A percentile compares a stretch with the other conserved stretches of the same genome.
phyloP scores from a whole-genome alignment of 2,888 invertebrate species.

The Hymenopus coronatus region DNA sequence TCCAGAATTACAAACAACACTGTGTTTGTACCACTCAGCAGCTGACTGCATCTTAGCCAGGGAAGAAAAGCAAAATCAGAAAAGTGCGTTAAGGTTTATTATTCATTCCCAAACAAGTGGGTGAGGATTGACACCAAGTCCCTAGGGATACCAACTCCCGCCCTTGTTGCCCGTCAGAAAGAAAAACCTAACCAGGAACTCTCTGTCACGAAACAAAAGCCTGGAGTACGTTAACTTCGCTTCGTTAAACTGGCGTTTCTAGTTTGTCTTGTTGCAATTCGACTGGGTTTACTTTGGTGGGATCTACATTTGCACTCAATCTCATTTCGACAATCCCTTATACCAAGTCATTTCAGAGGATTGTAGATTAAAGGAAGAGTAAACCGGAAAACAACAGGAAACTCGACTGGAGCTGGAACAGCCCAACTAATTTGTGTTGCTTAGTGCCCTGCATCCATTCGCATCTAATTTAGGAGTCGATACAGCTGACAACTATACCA shows the following conservation, averaged over 20 bases:
- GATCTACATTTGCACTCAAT: not conserved
- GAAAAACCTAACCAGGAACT: not conserved
- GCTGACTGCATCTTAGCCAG: not conserved
- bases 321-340: not conserved
- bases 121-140: conserved; percentile 23
- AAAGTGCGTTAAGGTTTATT: conserved; percentile 30
- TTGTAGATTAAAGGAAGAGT: not conserved
- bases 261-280: not conserved
- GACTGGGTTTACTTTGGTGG: not conserved
- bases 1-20: conserved; percentile 27
- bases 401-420: not conserved
- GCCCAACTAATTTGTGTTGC: not conserved
- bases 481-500: too few relatives aligned
- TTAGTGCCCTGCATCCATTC: not conserved
- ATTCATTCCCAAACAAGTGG: conserved; percentile 26
- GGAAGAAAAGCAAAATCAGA: conserved; percentile 25
- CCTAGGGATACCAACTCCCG: not conserved
- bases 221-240: not conserved
- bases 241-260: not conserved
- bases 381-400: not conserved
- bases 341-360: not conserved
- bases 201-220: not conserved
- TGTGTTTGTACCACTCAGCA: conserved; percentile 13
- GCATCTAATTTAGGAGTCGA: too few relatives aligned
- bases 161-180: not conserved